Evolutionary conservation across 2,797 vertebrate species (phyloP).

Genomic region (Rhinoraja longicauda): DNA sequence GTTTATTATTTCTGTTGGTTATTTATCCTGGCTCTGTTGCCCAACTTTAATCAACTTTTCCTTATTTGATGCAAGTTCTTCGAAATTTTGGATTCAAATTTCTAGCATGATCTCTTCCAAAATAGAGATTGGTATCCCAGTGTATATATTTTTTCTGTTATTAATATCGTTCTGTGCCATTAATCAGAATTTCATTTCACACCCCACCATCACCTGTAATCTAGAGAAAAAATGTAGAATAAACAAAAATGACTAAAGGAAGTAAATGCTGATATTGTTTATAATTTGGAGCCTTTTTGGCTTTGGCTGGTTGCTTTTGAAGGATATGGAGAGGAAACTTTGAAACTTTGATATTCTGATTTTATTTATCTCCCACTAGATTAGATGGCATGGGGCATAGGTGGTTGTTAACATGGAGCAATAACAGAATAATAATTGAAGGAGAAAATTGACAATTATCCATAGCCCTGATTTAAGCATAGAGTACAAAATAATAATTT

Average conservation of each 20-base stretch:
- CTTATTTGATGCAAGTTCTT: neutral
- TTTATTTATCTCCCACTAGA: neutral
- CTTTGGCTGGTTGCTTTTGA: neutral
- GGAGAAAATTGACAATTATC: neutral
- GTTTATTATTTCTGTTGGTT: neutral
- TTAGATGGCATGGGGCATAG: neutral
- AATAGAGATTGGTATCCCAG: too few relatives aligned
- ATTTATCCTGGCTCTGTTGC: neutral
- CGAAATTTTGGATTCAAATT: neutral
- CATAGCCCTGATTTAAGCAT: neutral
- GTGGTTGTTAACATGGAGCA: too few relatives aligned
- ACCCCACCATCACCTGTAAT: neutral
- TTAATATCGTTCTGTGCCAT: neutral
- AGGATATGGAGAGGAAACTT: neutral
- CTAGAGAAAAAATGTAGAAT: neutral
- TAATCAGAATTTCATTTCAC: neutral
- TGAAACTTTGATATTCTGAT: neutral
- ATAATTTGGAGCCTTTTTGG: neutral
- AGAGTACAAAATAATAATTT: neutral
- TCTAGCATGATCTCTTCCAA: neutral
- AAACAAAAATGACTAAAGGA: too few relatives aligned
- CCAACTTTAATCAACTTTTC: neutral
- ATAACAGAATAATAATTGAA: neutral
- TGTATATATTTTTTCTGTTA: neutral
- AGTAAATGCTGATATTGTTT: neutral